Base-by-base conservation (phyloP, 2,113 vertebrate species). In the Cichladusa arquata region DNA sequence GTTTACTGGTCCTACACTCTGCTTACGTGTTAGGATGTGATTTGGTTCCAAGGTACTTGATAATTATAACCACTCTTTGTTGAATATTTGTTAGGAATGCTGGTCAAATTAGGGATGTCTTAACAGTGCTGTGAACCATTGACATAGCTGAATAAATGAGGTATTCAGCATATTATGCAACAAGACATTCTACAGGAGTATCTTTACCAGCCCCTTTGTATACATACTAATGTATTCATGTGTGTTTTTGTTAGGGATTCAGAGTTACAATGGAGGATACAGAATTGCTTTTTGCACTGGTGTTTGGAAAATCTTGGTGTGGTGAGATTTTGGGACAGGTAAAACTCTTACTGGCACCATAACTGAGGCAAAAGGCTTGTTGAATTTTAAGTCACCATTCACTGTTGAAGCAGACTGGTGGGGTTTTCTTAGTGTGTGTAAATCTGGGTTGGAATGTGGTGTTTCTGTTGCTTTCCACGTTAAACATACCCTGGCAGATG, bases 311-410 rank as follows among this genome's bases (percentile, higher is more conserved):
- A 57, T 28, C 14, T 70, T 65, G 12, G 5, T 7, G 2, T 1
- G 8, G 14, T 45, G 48, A 92, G 25, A 48, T 54, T 64, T 58
- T 4, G 7, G 44, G 33, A 36, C 31, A 54, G 38, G 14, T 38
- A 19, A 61, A 90, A 56, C 19, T 44, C 28, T 19, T 34, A 18
- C 8, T 0, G 0, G 9, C n/a, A 29, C 20, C 2, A 0, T 8
- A 60, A 19, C 3, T 67, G 33, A 86, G 60, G 28, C 33, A 20
- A 61, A 62, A 48, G 19, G 31, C 33, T 71, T 25, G 20, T 7
- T 17, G 19, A 42, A 33, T n/a, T 38, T 20, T 26, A 47, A 34
- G 36, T 62, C 29, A 18, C 25, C 7, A 5, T 45, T 38, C 23
- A 12, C 11, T 2, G 3, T 74, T 72, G 62, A 25, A 73, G 31